Percentiles rank a stretch among this genome's conserved stretches.
phyloP scores from a whole-genome alignment of 1,140 invertebrate species.

The Littorina saxatilis region DNA sequence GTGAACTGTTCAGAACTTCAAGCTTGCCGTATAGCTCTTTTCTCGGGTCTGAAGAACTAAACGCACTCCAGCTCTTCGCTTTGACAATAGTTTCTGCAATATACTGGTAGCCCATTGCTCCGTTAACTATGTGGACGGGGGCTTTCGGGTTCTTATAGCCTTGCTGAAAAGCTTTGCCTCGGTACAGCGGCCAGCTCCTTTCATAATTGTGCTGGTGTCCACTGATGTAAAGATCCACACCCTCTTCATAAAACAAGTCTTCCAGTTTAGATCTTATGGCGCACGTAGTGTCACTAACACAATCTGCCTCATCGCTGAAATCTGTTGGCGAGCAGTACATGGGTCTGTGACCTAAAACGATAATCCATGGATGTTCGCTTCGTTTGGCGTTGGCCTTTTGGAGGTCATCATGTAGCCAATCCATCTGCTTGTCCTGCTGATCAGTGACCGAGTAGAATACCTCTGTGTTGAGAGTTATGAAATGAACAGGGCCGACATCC shows the following conservation, averaged over 20 bases:
- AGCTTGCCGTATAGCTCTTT: constrained; percentile 84
- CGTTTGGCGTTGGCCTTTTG: constrained; percentile 61
- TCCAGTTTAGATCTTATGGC: constrained; percentile 80
- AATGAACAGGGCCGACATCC: constrained; percentile 69
- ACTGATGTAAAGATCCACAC: constrained; percentile 96
- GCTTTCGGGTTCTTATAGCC: constrained; percentile 64
- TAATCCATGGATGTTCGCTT: constrained; percentile 70
- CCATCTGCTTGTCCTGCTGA: constrained; percentile 50
- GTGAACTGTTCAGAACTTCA: constrained; percentile 87
- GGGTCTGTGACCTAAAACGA: constrained; percentile 72
- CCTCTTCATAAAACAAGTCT: constrained; percentile 89
- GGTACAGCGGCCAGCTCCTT: constrained; percentile 93
- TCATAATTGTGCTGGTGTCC: constrained; percentile 98
- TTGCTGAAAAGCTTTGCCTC: constrained; percentile 81
- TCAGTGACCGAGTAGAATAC: constrained; percentile 50
- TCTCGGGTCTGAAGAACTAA: constrained; percentile 45
- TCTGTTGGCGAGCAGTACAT: constrained; percentile 70
- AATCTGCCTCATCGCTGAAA: constrained; percentile 73
- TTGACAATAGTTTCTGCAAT: constrained; percentile 50
- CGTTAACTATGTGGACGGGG: constrained; percentile 64
- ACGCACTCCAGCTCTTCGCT: constrained; percentile 61
- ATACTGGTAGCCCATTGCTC: constrained; percentile 72
- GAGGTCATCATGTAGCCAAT: constrained; percentile 68
- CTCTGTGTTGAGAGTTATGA: constrained; percentile 67
- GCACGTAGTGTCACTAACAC: constrained; percentile 68